phyloP scores from a whole-genome alignment of 2,797 vertebrate genomes.

The Sebastes trivittatus region DNA sequence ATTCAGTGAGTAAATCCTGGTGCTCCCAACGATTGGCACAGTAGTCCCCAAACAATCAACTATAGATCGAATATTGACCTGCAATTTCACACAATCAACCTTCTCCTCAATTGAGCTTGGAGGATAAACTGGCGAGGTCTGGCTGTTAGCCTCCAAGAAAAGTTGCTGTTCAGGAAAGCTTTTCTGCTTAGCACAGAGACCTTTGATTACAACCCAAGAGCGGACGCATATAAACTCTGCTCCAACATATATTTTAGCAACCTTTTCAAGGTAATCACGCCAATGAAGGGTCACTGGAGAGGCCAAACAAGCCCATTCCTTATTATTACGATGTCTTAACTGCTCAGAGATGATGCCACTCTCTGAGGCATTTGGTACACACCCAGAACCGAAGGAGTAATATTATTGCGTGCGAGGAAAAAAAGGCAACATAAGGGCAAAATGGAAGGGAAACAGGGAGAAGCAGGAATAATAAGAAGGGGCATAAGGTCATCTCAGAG shows the following conservation, averaged over 20 bases:
- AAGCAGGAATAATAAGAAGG: slow-evolving; percentile 27
- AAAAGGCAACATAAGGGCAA: slow-evolving; percentile 25
- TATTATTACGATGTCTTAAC: slow-evolving; percentile 7
- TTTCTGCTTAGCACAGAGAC: slow-evolving; percentile 17
- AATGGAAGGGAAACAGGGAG: slow-evolving; percentile 24
- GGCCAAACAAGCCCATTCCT: neutral
- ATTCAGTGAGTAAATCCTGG: neutral
- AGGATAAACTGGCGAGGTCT: slow-evolving; percentile 12
- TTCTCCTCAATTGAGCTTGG: neutral
- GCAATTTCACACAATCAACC: slow-evolving; percentile 48
- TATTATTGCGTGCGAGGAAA: neutral
- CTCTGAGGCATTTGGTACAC: neutral
- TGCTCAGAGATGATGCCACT: slow-evolving; percentile 3
- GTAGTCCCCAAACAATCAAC: slow-evolving; percentile 29
- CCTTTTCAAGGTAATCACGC: slow-evolving; percentile 4
- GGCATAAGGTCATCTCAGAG: slow-evolving; percentile 28
- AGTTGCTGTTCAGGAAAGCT: slow-evolving; percentile 16
- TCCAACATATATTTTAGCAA: slow-evolving; percentile 22
- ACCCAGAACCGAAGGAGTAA: neutral
- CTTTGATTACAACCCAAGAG: slow-evolving; percentile 40
- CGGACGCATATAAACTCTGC: neutral
- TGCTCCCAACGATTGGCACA: neutral
- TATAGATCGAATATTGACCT: slow-evolving; percentile 29
- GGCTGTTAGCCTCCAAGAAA: slow-evolving; percentile 4
- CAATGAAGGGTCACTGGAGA: slow-evolving; percentile 8